A percentile compares a stretch with the other conserved stretches of the same genome.
phyloP scores from a whole-genome alignment of 2,113 vertebrate genomes.

The Psephotus haematonotus region DNA sequence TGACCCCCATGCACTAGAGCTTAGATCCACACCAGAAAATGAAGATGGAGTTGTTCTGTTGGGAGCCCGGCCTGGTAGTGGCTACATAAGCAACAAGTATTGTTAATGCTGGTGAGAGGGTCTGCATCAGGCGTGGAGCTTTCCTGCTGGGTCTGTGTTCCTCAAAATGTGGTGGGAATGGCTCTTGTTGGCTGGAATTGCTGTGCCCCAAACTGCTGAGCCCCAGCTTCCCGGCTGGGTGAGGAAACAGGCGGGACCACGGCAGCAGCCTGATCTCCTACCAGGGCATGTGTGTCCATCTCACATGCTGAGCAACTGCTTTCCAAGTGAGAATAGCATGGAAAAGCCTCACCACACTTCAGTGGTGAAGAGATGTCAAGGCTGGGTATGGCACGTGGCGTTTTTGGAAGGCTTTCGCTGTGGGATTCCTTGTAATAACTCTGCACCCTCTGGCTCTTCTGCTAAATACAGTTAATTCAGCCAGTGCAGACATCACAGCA shows the following conservation, averaged over 20 bases:
- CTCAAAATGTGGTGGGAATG: neutral
- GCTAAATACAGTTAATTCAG: neutral
- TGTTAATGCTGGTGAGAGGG: neutral
- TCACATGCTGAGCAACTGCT: neutral
- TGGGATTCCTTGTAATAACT: neutral
- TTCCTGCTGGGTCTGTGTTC: neutral
- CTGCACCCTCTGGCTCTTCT: neutral
- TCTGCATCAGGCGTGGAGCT: neutral
- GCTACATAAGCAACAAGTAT: neutral
- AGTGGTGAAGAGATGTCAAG: neutral
- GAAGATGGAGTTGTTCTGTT: neutral
- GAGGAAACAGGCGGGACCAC: neutral
- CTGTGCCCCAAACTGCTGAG: neutral
- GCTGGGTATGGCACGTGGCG: neutral
- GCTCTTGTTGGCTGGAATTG: neutral
- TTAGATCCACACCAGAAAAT: neutral
- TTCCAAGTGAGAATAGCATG: rapidly evolving
- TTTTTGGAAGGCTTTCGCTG: neutral
- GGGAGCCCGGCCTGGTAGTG: neutral
- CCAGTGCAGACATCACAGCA: neutral
- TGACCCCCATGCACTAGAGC: neutral
- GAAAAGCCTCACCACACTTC: neutral
- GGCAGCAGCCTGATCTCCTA: neutral
- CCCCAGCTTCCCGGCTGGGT: rapidly evolving
- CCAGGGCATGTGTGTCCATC: rapidly evolving